Conservation (phyloP, 1,140 invertebrate genomes). For the Chrysoperla carnea region DNA sequence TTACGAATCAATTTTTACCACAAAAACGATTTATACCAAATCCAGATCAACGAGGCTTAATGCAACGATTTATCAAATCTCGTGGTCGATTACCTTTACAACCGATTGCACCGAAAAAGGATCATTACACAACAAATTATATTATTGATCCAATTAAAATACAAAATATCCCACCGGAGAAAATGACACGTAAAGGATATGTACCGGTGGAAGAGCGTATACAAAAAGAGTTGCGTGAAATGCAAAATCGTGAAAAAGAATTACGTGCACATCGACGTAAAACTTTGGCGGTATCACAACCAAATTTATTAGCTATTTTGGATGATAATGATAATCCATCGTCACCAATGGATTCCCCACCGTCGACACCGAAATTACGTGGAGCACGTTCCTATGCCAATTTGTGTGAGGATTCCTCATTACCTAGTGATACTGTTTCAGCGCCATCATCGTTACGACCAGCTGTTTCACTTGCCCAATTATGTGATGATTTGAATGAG, state of each 20-base stretch:
- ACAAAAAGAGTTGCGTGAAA: conserved; percentile 54
- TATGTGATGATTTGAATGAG: conserved; percentile 32
- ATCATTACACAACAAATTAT: conserved; percentile 13
- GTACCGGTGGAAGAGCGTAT: conserved; percentile 60
- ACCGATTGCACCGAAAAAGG: conserved; percentile 13
- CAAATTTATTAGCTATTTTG: conserved; percentile 25
- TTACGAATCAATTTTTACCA: conserved; percentile 3
- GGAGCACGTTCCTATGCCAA: neutral
- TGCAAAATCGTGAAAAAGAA: conserved; percentile 54
- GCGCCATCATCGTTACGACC: conserved; percentile 26
- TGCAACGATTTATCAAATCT: conserved; percentile 58
- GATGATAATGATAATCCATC: conserved; percentile 28
- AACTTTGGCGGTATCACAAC: conserved; percentile 21
- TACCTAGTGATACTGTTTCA: conserved; percentile 8
- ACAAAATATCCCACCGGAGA: conserved; percentile 29
- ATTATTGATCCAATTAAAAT: conserved; percentile 21
- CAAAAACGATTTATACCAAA: conserved; percentile 14
- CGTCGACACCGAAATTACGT: conserved; percentile 9
- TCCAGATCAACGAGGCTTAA: conserved; percentile 47
- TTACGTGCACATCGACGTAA: conserved; percentile 41
- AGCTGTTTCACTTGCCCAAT: conserved; percentile 34
- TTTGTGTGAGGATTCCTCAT: neutral
- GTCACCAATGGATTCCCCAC: conserved; percentile 25
- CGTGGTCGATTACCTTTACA: conserved; percentile 38
- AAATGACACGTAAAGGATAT: conserved; percentile 40